Percentiles rank a stretch among this genome's conserved stretches.
These are phyloP conservation scores for Mythimna lalbum DNA, from an alignment of 2,888 invertebrate genomes.

Conservation along the genomic window DNA sequence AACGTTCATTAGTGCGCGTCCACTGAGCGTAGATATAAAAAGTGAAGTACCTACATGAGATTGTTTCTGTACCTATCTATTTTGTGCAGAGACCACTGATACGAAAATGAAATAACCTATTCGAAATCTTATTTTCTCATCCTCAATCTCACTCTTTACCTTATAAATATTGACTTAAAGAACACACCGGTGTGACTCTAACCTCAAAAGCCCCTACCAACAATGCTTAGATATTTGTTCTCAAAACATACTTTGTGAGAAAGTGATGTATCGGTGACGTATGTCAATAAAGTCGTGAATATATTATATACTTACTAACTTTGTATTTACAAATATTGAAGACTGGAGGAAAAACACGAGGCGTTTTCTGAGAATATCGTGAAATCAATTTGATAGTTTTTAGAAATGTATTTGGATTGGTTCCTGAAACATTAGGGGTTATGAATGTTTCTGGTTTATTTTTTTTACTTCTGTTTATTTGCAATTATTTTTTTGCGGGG, in stretches of 20 bases:
- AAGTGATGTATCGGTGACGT: slow-evolving; percentile 49
- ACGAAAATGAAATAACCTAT: background rate
- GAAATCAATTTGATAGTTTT: slow-evolving; percentile 21
- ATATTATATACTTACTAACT: slow-evolving; percentile 25
- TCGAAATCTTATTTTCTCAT: slow-evolving; percentile 1
- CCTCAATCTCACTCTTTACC: slow-evolving; percentile 1
- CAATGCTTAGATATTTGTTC: slow-evolving; percentile 37
- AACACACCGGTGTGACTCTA: slow-evolving; percentile 2
- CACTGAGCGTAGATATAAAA: too few species aligned
- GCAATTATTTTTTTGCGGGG: too few species aligned
- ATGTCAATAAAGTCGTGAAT: slow-evolving; percentile 38
- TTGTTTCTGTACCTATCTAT: too few species aligned
- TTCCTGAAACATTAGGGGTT: background rate
- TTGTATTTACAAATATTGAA: slow-evolving; percentile 11
- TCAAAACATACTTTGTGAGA: slow-evolving; percentile 36
- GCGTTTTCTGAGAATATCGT: background rate
- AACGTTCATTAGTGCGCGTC: too few species aligned
- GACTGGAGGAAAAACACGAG: background rate
- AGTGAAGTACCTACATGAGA: too few species aligned
- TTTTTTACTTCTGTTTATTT: too few species aligned
- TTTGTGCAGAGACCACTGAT: too few species aligned
- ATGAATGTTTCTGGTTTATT: too few species aligned
- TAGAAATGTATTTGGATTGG: slow-evolving; percentile 2
- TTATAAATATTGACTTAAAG: slow-evolving; percentile 27
- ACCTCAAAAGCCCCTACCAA: slow-evolving; percentile 17